Evolutionary conservation across 2,888 invertebrate species (phyloP).

Genomic region (Archips crataeganus): DNA sequence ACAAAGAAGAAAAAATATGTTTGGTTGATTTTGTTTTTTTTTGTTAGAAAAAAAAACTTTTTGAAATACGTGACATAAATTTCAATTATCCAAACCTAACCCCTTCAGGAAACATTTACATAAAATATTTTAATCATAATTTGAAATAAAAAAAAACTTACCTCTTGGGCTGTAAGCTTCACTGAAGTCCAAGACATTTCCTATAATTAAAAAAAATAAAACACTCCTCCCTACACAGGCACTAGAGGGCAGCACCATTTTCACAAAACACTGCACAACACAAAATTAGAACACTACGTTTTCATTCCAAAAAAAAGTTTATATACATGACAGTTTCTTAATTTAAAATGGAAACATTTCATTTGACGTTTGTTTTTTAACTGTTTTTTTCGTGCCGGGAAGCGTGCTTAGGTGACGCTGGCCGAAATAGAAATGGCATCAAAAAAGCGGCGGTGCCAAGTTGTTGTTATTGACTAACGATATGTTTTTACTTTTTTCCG

Average conservation of each 20-base stretch:
- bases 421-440: slow-evolving; percentile 77
- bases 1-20: too few species aligned
- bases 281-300: slow-evolving; percentile 17
- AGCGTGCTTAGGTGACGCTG: slow-evolving; percentile 65
- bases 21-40: too few species aligned
- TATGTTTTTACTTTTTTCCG: slow-evolving; percentile 82
- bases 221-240: slow-evolving; percentile 46
- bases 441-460: slow-evolving; percentile 68
- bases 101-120: too few species aligned
- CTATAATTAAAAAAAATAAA: slow-evolving; percentile 57
- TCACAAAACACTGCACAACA: slow-evolving; percentile 48
- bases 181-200: slow-evolving; percentile 56
- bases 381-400: slow-evolving; percentile 45
- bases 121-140: background rate
- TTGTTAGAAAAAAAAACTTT: too few species aligned
- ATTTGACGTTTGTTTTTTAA: slow-evolving; percentile 37
- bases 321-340: slow-evolving; percentile 16
- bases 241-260: slow-evolving; percentile 53
- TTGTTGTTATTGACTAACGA: slow-evolving; percentile 77
- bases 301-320: slow-evolving; percentile 26
- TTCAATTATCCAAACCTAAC: background rate
- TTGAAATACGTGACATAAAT: background rate
- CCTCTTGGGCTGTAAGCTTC: slow-evolving; percentile 76
- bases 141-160: slow-evolving; percentile 52
- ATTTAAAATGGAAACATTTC: slow-evolving; percentile 43